phyloP scores from a whole-genome alignment of 2,888 invertebrate species.

The Chymomyza procnemis region DNA sequence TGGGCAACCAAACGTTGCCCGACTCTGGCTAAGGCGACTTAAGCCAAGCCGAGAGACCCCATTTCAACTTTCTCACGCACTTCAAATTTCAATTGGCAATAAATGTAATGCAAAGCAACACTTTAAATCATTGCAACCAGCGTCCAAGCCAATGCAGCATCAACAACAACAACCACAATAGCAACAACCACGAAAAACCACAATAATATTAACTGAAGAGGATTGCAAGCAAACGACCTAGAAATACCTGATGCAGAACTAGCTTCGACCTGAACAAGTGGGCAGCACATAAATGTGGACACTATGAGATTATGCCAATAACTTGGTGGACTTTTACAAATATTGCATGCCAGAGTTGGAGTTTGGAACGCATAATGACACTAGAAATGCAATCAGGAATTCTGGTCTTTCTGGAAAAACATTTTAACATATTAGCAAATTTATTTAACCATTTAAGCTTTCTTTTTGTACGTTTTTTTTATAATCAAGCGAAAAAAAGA shows the following conservation, averaged over 20 bases:
- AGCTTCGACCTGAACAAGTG: slow-evolving; percentile 2
- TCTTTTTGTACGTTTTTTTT: too few species aligned
- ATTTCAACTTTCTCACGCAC: slow-evolving; percentile 77
- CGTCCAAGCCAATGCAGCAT: slow-evolving; percentile 38
- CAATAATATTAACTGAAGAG: background rate
- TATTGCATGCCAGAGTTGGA: background rate
- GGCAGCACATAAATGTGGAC: background rate
- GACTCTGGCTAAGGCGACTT: slow-evolving; percentile 41
- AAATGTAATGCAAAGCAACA: slow-evolving; percentile 78
- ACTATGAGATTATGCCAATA: background rate
- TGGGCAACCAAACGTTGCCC: slow-evolving; percentile 33
- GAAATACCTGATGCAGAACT: slow-evolving; percentile 16
- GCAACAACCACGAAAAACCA: slow-evolving; percentile 10
- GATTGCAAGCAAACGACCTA: background rate
- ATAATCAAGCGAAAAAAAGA: too few species aligned
- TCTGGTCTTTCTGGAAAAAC: too few species aligned
- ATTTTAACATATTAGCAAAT: too few species aligned
- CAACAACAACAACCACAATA: slow-evolving; percentile 64
- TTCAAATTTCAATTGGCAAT: slow-evolving; percentile 78
- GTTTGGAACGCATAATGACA: background rate
- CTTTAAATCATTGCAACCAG: slow-evolving; percentile 75
- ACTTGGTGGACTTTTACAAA: background rate
- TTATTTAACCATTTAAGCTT: too few species aligned
- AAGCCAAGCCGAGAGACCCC: slow-evolving; percentile 41
- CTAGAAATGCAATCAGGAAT: background rate